phyloP scores from a whole-genome alignment of 2,797 vertebrate species.

The Rhynchonycteris naso region DNA sequence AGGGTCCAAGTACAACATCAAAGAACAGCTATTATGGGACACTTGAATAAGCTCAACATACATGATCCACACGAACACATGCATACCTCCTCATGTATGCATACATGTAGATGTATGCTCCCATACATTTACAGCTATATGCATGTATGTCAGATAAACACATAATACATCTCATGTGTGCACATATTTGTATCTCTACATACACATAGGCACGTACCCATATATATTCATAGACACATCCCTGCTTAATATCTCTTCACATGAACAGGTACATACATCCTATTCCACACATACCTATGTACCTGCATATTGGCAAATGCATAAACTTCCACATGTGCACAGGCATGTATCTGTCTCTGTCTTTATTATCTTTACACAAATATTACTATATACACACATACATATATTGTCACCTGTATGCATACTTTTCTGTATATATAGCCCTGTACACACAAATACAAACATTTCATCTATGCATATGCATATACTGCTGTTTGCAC shows the following conservation, averaged over 20 bases:
- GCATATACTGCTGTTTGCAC: background rate
- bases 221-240: background rate
- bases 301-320: background rate
- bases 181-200: background rate
- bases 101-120: background rate
- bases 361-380: too few relatives aligned
- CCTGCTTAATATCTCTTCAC: background rate
- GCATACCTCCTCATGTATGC: accelerated
- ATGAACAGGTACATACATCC: background rate
- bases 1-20: background rate
- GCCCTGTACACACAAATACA: background rate
- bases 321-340: background rate
- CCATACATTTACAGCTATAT: background rate
- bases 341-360: too few relatives aligned
- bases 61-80: background rate
- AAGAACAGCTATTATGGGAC: background rate
- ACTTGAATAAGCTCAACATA: background rate
- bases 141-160: background rate
- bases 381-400: background rate
- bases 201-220: background rate
- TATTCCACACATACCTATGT: background rate
- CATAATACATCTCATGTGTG: background rate
- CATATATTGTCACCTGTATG: background rate
- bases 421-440: background rate
- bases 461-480: background rate